Evolutionary conservation across 2,113 vertebrate genomes (phyloP).

Genomic region (Eulacestoma nigropectus): DNA sequence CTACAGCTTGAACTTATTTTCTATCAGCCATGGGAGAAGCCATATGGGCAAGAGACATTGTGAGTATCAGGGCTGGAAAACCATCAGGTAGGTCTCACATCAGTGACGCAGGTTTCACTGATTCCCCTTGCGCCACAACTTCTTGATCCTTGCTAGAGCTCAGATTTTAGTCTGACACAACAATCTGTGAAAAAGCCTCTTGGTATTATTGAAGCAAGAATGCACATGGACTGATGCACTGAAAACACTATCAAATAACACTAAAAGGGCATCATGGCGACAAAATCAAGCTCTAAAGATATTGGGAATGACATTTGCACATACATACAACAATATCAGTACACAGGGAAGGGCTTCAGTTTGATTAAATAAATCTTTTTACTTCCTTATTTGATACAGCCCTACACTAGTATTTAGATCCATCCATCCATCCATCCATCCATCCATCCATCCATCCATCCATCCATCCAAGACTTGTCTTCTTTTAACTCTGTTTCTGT

Average conservation of each 20-base stretch:
- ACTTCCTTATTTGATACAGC: not conserved
- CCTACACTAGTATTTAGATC: not conserved
- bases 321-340: not conserved
- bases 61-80: not conserved
- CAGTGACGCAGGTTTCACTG: not conserved
- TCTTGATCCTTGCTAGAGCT: not conserved
- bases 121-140: not conserved
- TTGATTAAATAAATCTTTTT: not conserved
- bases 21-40: not conserved
- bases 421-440: not conserved
- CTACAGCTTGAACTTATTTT: not conserved
- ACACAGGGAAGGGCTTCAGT: fast-evolving
- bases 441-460: not conserved
- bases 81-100: not conserved
- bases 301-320: not conserved
- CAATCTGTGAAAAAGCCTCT: not conserved
- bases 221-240: not conserved
- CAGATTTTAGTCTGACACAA: not conserved
- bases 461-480: not conserved
- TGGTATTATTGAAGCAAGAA: not conserved
- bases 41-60: not conserved
- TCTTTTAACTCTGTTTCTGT: not conserved
- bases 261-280: not conserved
- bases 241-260: not conserved
- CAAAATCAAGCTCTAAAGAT: not conserved